A percentile compares a stretch with the other conserved stretches of the same genome.
phyloP scores from a whole-genome alignment of 2,888 invertebrate genomes.

The Meteorus colon region DNA sequence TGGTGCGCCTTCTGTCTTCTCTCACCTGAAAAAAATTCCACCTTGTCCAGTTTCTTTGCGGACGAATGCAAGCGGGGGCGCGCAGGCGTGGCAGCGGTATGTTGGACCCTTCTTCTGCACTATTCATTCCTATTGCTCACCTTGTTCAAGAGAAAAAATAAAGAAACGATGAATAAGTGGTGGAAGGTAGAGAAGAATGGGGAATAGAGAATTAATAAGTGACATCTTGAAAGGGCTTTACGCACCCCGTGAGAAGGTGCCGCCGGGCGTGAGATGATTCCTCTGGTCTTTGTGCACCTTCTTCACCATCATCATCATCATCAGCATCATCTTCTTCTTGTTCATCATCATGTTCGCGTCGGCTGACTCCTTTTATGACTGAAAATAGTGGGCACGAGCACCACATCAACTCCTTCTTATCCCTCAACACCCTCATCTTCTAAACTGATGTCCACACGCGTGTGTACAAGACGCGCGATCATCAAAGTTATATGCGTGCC shows the following conservation, averaged over 20 bases:
- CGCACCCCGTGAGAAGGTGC: conserved; percentile 55
- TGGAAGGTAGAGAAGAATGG: conserved; percentile 55
- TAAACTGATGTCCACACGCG: conserved; percentile 12
- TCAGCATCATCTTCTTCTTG: neutral
- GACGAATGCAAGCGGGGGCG: conserved; percentile 29
- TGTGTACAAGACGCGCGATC: neutral
- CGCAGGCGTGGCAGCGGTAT: conserved; percentile 41
- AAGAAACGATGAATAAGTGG: conserved; percentile 11
- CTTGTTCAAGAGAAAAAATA: conserved; percentile 47
- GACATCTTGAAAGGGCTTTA: conserved; percentile 70
- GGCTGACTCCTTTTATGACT: conserved; percentile 18
- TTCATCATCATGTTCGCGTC: conserved; percentile 17
- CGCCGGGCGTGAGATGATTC: conserved; percentile 53
- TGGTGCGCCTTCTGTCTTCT: conserved; percentile 38
- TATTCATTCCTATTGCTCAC: conserved; percentile 63
- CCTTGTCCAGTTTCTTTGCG: conserved; percentile 30
- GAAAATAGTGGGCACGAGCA: conserved; percentile 34
- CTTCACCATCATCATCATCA: conserved; percentile 28
- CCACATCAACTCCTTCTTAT: conserved; percentile 35
- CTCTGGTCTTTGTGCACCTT: conserved; percentile 49
- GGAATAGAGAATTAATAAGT: conserved; percentile 71
- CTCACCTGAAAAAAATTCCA: conserved; percentile 31
- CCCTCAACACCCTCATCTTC: conserved; percentile 21
- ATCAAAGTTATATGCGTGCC: conserved; percentile 13
- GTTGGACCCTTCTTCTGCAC: conserved; percentile 54